A percentile compares a stretch with the other conserved stretches of the same genome.
Conservation (phyloP, 2,797 vertebrate genomes). For the Rhinella marina region DNA sequence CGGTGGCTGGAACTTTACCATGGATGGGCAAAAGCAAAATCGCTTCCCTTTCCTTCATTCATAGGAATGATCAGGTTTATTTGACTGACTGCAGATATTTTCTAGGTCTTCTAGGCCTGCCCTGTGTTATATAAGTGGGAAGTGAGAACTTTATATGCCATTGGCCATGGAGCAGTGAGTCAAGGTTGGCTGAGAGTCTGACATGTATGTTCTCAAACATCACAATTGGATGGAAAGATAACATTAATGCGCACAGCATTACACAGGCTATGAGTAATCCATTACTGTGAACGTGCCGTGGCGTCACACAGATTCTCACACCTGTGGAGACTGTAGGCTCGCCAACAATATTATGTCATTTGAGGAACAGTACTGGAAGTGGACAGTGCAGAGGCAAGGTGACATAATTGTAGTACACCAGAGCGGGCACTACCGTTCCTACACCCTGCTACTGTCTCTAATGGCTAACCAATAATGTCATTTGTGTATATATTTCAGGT, state of each 20-base stretch:
- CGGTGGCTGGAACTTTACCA: too few species aligned
- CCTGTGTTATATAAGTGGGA: neutral
- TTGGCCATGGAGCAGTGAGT: neutral
- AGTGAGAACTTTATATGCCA: neutral
- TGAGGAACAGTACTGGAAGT: neutral
- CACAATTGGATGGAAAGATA: neutral
- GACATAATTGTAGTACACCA: neutral
- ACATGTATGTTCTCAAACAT: too few species aligned
- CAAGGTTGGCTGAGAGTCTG: neutral
- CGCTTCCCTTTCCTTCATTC: too few species aligned
- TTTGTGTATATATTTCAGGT: too few species aligned
- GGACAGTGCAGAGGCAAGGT: neutral
- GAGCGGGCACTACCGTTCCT: too few species aligned
- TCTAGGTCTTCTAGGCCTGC: neutral
- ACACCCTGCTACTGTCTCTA: too few species aligned
- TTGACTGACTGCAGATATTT: neutral
- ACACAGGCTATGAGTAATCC: neutral
- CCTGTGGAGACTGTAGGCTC: neutral
- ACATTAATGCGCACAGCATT: neutral
- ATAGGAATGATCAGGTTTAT: too few species aligned
- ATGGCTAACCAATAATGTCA: too few species aligned
- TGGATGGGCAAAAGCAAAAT: too few species aligned
- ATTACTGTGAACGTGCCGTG: neutral
- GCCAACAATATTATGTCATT: too few species aligned
- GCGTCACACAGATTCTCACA: neutral